phyloP scores from a whole-genome alignment of 2,888 invertebrate genomes.

The Prosapia bicincta region DNA sequence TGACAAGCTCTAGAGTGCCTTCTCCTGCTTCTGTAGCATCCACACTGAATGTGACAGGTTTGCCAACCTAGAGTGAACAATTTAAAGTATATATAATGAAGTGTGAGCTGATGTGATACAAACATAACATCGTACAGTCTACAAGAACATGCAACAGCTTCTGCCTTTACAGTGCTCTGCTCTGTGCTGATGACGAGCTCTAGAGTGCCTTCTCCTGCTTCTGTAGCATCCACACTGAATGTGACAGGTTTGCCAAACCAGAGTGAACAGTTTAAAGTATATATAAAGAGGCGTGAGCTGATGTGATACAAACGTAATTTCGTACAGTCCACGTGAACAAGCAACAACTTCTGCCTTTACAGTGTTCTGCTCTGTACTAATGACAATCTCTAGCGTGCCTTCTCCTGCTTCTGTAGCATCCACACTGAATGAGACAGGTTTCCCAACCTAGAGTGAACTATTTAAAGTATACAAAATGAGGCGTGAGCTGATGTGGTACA shows the following conservation, averaged over 20 bases:
- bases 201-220: conserved; percentile 90
- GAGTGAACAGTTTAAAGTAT: conserved; percentile 34
- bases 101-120: conserved; percentile 82
- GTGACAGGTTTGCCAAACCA: conserved; percentile 81
- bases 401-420: conserved; percentile 91
- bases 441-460: conserved; percentile 57
- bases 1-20: conserved; percentile 87
- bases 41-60: conserved; percentile 88
- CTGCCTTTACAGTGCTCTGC: conserved; percentile 84
- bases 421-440: conserved; percentile 88
- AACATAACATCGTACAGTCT: conserved; percentile 92
- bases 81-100: too few species aligned
- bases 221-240: too few species aligned
- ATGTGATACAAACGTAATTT: conserved; percentile 89
- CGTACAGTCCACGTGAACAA: conserved; percentile 89
- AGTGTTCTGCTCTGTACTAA: conserved; percentile 84
- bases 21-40: conserved; percentile 95
- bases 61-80: conserved; percentile 74
- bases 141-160: too few species aligned
- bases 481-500: conserved; percentile 85
- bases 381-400: conserved; percentile 87
- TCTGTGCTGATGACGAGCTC: conserved; percentile 89
- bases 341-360: conserved; percentile 87
- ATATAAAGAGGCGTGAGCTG: conserved; percentile 58
- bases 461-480: too few species aligned